These are phyloP conservation scores for Danio kyathit DNA, from an alignment of 2,797 vertebrate species.

Conservation along the genomic window DNA sequence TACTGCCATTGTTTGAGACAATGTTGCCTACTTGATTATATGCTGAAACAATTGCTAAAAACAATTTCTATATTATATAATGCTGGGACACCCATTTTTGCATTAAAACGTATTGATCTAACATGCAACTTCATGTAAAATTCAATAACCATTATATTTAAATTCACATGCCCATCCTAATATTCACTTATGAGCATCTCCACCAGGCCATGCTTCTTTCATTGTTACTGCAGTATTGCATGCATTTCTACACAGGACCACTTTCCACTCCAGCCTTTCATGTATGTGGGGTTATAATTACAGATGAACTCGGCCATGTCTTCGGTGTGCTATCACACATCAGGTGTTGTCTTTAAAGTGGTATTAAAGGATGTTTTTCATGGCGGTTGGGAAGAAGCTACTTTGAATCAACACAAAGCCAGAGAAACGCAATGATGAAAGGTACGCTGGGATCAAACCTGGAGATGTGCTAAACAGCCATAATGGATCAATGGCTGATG, in stretches of 20 bases:
- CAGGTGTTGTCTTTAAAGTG: slow-evolving; percentile 27
- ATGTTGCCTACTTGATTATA: too few relatives aligned
- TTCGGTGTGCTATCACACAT: slow-evolving; percentile 40
- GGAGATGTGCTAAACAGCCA: slow-evolving; percentile 36
- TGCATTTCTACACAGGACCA: slow-evolving; percentile 16
- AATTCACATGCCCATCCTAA: neutral
- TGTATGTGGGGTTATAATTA: slow-evolving; percentile 18
- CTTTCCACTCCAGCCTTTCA: slow-evolving; percentile 6
- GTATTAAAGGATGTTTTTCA: slow-evolving; percentile 38
- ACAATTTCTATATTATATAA: neutral
- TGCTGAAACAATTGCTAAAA: too few relatives aligned
- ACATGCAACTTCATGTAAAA: neutral
- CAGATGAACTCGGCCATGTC: slow-evolving; percentile 16
- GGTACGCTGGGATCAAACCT: slow-evolving; percentile 38
- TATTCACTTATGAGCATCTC: neutral
- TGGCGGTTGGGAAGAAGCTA: slow-evolving; percentile 1
- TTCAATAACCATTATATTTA: neutral
- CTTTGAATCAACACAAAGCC: slow-evolving; percentile 46
- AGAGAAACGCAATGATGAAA: slow-evolving; percentile 45
- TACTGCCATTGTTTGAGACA: too few relatives aligned
- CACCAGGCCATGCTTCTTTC: neutral
- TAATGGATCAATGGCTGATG: slow-evolving; percentile 45
- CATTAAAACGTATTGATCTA: neutral
- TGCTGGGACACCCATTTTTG: neutral
- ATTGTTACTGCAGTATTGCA: neutral